A percentile compares a stretch with the other conserved stretches of the same genome.
phyloP scores from a whole-genome alignment of 2,888 invertebrate genomes.

The Pheosia gnoma region DNA sequence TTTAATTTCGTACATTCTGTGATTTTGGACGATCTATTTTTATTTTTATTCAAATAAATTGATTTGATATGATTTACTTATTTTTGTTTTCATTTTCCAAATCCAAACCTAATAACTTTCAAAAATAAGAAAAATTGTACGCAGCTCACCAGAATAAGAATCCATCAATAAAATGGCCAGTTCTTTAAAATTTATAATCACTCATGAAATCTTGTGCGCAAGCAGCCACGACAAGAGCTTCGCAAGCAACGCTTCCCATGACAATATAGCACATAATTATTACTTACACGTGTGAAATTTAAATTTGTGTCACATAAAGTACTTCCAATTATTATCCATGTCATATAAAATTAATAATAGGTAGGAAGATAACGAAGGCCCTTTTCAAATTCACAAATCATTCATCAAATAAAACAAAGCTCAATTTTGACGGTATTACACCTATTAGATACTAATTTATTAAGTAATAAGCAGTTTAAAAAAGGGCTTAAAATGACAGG shows the following conservation, averaged over 20 bases:
- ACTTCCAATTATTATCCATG: neutral
- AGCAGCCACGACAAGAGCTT: conserved; percentile 28
- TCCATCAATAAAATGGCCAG: conserved; percentile 20
- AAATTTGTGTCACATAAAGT: neutral
- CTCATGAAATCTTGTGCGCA: conserved; percentile 24
- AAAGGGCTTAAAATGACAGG: too few species aligned
- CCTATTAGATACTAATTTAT: neutral
- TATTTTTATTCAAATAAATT: conserved; percentile 51
- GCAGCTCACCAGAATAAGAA: conserved; percentile 11
- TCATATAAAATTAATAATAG: neutral
- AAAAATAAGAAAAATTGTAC: conserved; percentile 28
- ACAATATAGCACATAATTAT: conserved; percentile 30
- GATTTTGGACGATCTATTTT: conserved; percentile 22
- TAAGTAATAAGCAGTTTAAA: too few species aligned
- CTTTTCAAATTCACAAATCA: neutral
- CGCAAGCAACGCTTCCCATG: conserved; percentile 39
- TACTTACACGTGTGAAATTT: conserved; percentile 29
- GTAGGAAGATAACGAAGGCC: neutral
- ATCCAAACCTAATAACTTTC: conserved; percentile 32
- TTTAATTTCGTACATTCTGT: conserved; percentile 38
- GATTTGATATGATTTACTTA: conserved; percentile 39
- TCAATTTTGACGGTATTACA: neutral
- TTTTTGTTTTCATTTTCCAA: conserved; percentile 42
- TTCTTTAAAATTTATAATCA: conserved; percentile 29
- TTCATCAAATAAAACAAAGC: neutral